phyloP scores from a whole-genome alignment of 2,113 vertebrate species.

The Alethe castanea region DNA sequence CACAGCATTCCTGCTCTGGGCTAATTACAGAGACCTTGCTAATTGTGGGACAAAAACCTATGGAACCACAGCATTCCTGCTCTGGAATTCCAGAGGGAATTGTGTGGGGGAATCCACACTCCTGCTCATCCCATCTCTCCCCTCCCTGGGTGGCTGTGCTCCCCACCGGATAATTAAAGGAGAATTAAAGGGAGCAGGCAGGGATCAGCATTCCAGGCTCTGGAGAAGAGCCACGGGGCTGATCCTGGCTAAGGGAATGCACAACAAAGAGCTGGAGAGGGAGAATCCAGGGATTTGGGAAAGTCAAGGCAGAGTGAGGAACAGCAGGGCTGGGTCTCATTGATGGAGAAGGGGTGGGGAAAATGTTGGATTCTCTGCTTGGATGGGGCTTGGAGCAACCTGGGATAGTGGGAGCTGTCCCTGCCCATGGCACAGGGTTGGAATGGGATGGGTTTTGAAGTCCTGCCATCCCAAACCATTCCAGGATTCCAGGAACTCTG shows the following conservation, averaged over 20 bases:
- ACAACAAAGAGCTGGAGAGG: background rate
- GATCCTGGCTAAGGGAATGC: background rate
- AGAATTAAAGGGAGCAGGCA: background rate
- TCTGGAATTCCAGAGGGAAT: background rate
- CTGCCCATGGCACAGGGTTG: background rate
- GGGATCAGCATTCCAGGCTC: background rate
- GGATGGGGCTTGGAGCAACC: background rate
- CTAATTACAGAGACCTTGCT: background rate
- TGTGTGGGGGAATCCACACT: background rate
- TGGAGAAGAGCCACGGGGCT: background rate
- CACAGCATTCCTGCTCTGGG: background rate
- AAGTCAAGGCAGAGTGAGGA: background rate
- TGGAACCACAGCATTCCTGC: background rate
- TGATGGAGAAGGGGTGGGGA: background rate
- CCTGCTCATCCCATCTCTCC: background rate
- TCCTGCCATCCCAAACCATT: background rate
- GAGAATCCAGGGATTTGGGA: background rate
- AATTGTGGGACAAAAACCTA: background rate
- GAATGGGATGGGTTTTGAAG: background rate
- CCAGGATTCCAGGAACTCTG: background rate
- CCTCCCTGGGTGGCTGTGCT: background rate
- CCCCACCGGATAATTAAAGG: background rate
- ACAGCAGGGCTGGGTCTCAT: background rate
- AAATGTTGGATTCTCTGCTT: background rate
- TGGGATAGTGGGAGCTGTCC: background rate